Conservation (phyloP, 92 coral and sea anemone genomes). For the Galaxea fascicularis region DNA sequence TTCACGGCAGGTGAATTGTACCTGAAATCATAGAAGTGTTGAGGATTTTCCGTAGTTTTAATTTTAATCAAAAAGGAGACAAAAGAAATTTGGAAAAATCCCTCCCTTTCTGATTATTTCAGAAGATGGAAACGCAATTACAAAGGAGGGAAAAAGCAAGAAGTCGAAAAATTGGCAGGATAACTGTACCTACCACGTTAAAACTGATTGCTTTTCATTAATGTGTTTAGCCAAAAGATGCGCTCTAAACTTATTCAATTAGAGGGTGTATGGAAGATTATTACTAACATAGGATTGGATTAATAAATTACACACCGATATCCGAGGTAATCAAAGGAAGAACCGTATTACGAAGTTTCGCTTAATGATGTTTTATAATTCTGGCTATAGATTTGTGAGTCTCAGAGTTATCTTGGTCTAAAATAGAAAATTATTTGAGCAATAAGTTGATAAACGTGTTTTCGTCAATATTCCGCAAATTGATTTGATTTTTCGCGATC, state of each 20-base stretch:
- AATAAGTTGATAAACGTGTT: constrained; percentile 9
- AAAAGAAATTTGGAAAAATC: neutral
- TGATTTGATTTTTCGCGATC: constrained; percentile 29
- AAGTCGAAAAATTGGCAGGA: neutral
- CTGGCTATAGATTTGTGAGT: constrained; percentile 4
- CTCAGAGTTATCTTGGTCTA: neutral
- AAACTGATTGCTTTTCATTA: constrained; percentile 33
- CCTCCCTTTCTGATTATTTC: neutral
- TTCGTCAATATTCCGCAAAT: constrained; percentile 18
- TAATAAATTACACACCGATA: constrained; percentile 19
- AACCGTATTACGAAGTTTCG: constrained; percentile 1
- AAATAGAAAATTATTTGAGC: neutral
- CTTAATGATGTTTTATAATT: constrained; percentile 9
- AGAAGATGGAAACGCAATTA: neutral
- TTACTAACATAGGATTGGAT: constrained; percentile 1
- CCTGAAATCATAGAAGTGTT: neutral
- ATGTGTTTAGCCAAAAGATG: constrained; percentile 34
- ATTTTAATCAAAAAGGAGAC: neutral
- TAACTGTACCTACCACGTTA: neutral
- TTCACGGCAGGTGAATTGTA: constrained; percentile 21
- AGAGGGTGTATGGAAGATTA: constrained; percentile 4
- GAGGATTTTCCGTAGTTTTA: neutral
- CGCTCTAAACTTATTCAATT: constrained; percentile 34
- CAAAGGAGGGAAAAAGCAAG: neutral
- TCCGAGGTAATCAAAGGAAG: constrained; percentile 1